phyloP scores from a whole-genome alignment of 1,140 invertebrate species.

The Bathynomus jamesi region DNA sequence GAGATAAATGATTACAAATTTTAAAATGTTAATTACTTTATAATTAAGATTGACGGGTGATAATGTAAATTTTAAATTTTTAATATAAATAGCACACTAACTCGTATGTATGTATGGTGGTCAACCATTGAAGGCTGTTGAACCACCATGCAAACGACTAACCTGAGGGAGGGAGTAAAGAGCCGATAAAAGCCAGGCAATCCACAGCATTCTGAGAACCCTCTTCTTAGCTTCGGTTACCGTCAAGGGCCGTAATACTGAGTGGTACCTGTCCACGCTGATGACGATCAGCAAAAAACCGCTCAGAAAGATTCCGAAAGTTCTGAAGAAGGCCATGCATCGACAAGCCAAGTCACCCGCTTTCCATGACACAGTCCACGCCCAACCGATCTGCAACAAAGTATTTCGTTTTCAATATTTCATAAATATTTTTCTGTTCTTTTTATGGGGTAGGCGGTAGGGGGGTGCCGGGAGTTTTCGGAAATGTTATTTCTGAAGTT shows the following conservation, averaged over 20 bases:
- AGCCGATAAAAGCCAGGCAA: conserved; percentile 66
- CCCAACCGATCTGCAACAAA: conserved; percentile 39
- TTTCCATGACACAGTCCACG: conserved; percentile 41
- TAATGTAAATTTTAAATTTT: no score
- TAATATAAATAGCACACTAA: no score
- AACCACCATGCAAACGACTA: conserved; percentile 23
- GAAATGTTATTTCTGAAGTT: no score
- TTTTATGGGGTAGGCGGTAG: no score
- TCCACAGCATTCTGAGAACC: conserved; percentile 60
- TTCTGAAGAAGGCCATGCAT: conserved; percentile 72
- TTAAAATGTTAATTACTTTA: no score
- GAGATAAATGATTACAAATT: no score
- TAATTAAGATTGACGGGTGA: no score
- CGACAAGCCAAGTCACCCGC: conserved; percentile 69
- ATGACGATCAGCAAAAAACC: conserved; percentile 80
- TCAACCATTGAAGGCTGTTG: no score
- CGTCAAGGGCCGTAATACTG: conserved; percentile 68
- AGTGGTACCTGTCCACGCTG: conserved; percentile 80
- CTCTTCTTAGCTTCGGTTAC: conserved; percentile 58
- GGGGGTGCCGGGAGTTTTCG: no score
- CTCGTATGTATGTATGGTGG: no score
- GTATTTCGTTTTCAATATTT: no score
- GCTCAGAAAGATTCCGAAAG: conserved; percentile 76
- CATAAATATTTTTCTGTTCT: no score
- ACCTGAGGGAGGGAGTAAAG: conserved; percentile 80